A percentile compares a stretch with the other conserved stretches of the same genome.
Evolutionary conservation across 2,113 vertebrate genomes (phyloP).

Genomic region (Chaetorhynchus papuensis): DNA sequence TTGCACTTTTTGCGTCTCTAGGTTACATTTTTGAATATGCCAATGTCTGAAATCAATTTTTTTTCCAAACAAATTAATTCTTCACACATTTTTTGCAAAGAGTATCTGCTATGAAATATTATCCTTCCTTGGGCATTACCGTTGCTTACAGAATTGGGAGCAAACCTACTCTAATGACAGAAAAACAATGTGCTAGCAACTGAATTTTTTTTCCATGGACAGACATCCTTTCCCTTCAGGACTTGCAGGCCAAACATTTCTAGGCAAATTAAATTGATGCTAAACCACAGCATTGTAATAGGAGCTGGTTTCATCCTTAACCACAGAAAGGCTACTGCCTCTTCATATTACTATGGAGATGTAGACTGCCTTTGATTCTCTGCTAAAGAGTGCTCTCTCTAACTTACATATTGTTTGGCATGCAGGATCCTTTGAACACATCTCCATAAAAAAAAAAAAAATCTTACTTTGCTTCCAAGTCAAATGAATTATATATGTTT

Average conservation of each 20-base stretch:
- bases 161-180: neutral
- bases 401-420: neutral
- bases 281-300: neutral
- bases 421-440: neutral
- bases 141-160: neutral
- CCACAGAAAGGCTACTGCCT: neutral
- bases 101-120: neutral
- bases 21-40: neutral
- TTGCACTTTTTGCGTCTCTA: neutral
- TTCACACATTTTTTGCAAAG: neutral
- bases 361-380: neutral
- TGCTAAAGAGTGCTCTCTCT: neutral
- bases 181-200: neutral
- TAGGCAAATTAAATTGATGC: neutral
- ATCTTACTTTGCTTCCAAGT: neutral
- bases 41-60: neutral
- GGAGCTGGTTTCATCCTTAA: neutral
- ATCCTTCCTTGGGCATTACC: neutral
- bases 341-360: neutral
- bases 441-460: neutral
- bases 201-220: neutral
- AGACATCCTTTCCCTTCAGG: neutral
- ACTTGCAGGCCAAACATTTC: neutral
- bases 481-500: slow-evolving; percentile 18
- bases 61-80: neutral